Base-by-base conservation (phyloP, 2,797 vertebrate species). In the Poeciliopsis presidionis region DNA sequence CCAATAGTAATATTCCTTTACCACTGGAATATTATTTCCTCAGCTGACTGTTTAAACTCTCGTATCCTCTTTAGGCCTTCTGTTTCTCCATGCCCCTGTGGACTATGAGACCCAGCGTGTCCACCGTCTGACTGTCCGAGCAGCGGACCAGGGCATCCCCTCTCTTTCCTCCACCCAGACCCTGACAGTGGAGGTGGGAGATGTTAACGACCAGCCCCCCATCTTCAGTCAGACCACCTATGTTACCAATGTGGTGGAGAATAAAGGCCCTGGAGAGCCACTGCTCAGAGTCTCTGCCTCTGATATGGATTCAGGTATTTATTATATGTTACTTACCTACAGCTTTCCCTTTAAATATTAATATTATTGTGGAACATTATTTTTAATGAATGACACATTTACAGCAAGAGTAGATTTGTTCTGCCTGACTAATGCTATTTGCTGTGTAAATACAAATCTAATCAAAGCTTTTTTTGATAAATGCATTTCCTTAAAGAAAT, bases 281-380 rank as follows among this genome's bases (percentile, higher is more conserved):
- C 95, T 98, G 33, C 0, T 95, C 89, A 94, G 89, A 78, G 94
- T 99, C 72, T 95, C 95, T 65, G 97, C 97, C 77, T 75, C 89
- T 20, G 98, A 98, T 81, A 72, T 76, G 80, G 98, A 99, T 90
- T 95, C 97, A 94, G 97, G 98, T 99, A 95, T 88, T 14, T 12
- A 84, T 61, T 6, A 30, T 41, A 1, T 33, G 0, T 1, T 28
- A 59, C 11, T 59, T 2, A 22, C 14, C 3, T 51, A 7, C 30
- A 16, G 18, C 61, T 70, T 72, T 39, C 18, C 7, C 13, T 75
- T 20, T 49, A 72, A 1, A 8, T 36, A 33, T 18, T 33, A 5
- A 39, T 39, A 39, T 43, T 43, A 43, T n/a, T 69, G 65, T 43
- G 13, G 11, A 5, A n/a, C 8, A 2, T 69, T 43, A 43, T 69